Conservation (phyloP, 2,113 vertebrate species). For the Brachirus orientalis region DNA sequence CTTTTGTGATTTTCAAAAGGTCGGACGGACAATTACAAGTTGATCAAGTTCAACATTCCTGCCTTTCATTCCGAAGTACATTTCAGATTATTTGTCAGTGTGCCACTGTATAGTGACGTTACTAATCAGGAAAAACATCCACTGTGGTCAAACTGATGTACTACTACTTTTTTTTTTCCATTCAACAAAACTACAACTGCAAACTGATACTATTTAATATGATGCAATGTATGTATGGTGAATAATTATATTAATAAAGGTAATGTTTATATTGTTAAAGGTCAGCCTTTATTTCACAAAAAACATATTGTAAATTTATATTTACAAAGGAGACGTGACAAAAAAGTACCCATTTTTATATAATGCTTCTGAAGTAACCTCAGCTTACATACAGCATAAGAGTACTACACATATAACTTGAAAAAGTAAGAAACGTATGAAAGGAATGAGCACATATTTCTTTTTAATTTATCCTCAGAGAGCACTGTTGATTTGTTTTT, state of each 20-base stretch:
- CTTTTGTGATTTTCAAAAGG: conserved; percentile 30
- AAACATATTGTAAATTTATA: neutral
- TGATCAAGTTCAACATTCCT: conserved; percentile 59
- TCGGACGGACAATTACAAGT: conserved; percentile 29
- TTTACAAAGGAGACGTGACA: conserved; percentile 12
- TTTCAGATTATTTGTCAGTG: conserved; percentile 33
- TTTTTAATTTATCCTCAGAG: too few relatives aligned
- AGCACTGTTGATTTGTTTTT: too few relatives aligned
- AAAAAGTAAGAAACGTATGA: too few relatives aligned
- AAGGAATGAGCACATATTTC: too few relatives aligned
- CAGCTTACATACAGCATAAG: too few relatives aligned
- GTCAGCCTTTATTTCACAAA: conserved; percentile 21
- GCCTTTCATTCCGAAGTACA: conserved; percentile 57
- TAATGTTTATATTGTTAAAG: conserved; percentile 74
- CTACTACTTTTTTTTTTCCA: conserved; percentile 37
- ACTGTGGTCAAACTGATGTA: conserved; percentile 56
- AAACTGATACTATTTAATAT: conserved; percentile 74
- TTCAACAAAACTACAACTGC: conserved; percentile 51
- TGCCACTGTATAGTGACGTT: conserved; percentile 53
- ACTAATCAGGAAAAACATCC: conserved; percentile 64
- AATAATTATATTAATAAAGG: conserved; percentile 83
- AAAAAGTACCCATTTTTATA: too few relatives aligned
- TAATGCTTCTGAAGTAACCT: neutral
- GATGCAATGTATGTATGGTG: conserved; percentile 75
- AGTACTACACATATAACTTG: too few relatives aligned